Conservation (phyloP, 2,797 vertebrate genomes). For the Bothrops alternatus region DNA sequence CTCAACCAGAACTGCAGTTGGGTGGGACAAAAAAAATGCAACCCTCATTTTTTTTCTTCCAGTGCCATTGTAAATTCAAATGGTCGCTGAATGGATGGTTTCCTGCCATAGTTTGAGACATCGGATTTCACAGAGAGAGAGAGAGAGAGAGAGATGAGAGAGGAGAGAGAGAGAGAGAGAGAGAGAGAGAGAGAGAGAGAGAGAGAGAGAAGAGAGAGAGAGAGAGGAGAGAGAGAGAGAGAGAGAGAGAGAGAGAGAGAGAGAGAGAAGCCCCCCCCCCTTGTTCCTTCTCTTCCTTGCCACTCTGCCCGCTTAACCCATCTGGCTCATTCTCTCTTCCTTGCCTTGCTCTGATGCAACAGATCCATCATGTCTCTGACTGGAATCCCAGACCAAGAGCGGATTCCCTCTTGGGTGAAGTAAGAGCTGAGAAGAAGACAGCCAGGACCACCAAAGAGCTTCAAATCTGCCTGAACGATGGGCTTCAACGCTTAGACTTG, state of each 20-base stretch:
- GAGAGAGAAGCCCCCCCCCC: not conserved
- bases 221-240: not conserved
- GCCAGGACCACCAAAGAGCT: no score
- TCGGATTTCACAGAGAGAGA: not conserved
- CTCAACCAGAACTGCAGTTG: not conserved
- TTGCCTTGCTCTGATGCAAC: not conserved
- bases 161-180: not conserved
- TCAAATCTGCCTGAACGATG: not conserved
- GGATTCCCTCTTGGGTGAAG: not conserved
- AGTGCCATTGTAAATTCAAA: not conserved
- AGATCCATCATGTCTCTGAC: not conserved
- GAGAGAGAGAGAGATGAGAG: not conserved
- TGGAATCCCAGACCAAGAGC: not conserved
- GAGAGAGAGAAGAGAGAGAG: not conserved
- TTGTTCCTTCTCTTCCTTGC: not conserved
- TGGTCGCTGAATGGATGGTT: not conserved
- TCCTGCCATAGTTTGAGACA: not conserved
- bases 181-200: constrained; percentile 9
- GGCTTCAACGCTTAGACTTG: not conserved
- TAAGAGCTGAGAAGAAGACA: not conserved
- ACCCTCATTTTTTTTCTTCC: no score
- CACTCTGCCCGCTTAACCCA: not conserved
- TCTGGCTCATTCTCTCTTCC: not conserved
- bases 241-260: constrained; percentile 9
- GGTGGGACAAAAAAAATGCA: not conserved